phyloP scores from a whole-genome alignment of 2,113 vertebrate species.

The Podocnemis expansa region DNA sequence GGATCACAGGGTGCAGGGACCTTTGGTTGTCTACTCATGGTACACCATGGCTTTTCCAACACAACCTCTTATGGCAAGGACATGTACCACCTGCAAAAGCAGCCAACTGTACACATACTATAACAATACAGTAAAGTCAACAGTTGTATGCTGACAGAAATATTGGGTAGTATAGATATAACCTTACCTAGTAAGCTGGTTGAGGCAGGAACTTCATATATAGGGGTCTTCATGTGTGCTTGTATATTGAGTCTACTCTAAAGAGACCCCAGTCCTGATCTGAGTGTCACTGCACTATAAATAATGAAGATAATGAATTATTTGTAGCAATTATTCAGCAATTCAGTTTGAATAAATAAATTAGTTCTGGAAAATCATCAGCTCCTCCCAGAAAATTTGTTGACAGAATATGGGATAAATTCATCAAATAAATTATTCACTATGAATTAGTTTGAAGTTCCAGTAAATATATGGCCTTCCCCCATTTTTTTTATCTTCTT shows the following conservation, averaged over 20 bases:
- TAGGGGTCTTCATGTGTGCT: rapidly evolving
- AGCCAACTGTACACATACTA: not conserved
- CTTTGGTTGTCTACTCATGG: not conserved
- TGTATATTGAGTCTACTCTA: rapidly evolving
- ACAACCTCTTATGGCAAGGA: not conserved
- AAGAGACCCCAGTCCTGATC: not conserved
- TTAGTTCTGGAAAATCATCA: not conserved
- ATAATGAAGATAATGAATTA: not conserved
- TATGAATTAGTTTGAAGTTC: not conserved
- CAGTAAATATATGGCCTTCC: conserved; percentile 20
- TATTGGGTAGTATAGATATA: not conserved
- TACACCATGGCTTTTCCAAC: not conserved
- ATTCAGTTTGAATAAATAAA: not conserved
- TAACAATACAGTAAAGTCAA: not conserved
- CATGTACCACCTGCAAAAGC: not conserved
- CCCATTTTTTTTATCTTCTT: conserved; percentile 37
- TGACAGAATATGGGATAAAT: not conserved
- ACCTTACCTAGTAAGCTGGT: not conserved
- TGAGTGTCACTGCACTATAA: not conserved
- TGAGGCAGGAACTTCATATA: not conserved
- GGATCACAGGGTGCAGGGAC: not conserved
- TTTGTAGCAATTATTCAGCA: conserved; percentile 2
- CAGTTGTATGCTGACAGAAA: not conserved
- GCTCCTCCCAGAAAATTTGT: not conserved
- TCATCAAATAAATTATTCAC: not conserved